These are phyloP conservation scores for Isurus oxyrinchus DNA, from an alignment of 2,113 vertebrate species.

Conservation along the genomic window DNA sequence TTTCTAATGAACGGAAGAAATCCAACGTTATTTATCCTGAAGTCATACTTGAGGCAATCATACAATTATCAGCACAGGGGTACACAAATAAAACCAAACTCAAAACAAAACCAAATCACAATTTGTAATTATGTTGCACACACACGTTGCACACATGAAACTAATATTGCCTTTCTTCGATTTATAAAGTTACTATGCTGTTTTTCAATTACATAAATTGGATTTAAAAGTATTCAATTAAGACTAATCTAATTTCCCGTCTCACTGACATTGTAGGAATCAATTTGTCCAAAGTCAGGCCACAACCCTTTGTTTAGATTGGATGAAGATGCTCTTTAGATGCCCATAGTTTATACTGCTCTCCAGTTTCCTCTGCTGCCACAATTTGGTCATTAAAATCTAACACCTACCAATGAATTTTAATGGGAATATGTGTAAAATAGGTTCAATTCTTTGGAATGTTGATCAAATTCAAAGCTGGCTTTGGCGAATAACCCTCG, in stretches of 20 bases:
- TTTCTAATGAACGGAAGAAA: constrained; percentile 23
- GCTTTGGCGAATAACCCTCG: neutral
- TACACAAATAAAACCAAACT: neutral
- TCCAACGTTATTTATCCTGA: neutral
- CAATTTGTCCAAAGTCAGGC: constrained; percentile 3
- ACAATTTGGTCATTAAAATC: neutral
- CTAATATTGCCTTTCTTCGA: neutral
- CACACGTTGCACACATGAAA: neutral
- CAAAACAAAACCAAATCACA: neutral
- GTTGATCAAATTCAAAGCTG: neutral
- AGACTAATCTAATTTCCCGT: neutral
- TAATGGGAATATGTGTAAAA: neutral
- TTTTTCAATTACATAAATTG: neutral
- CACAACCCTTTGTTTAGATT: neutral
- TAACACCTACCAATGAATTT: neutral
- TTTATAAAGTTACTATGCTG: neutral
- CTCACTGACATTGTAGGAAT: neutral
- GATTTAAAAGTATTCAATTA: constrained; percentile 28
- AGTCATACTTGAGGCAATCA: neutral
- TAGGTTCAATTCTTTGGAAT: neutral
- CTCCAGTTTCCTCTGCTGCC: neutral
- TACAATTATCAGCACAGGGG: neutral
- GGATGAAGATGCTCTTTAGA: neutral
- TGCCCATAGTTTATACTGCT: neutral
- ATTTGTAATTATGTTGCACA: neutral